Base-by-base conservation (phyloP, 2,113 vertebrate genomes). In the Leptobrachium ailaonicum region DNA sequence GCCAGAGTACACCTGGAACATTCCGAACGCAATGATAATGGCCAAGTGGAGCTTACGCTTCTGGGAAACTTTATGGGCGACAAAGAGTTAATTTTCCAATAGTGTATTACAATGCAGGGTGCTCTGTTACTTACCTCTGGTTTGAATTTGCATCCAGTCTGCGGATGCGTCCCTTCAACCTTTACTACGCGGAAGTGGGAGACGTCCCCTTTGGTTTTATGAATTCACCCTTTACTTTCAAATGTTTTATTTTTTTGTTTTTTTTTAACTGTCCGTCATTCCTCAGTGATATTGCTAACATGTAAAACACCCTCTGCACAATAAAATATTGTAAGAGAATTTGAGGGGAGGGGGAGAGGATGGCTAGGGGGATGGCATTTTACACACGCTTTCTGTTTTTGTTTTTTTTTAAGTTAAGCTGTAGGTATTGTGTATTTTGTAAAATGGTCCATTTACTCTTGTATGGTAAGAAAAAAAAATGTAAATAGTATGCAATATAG, bases 401-500 rank as follows among this genome's bases (percentile, higher is more conserved):
- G 45, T 60, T 60, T 60, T 60, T 60, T 60, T 82, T 82, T 84
- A 84, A 75, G 40, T 83, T 86, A 85, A 90, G 87, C 89, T 87
- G 87, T 89, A 88, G 89, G 82, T 87, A 82, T 87, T 86, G 85
- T 90, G 86, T 87, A 85, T 87, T 88, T 88, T 81, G 79, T 80
- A 77, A 77, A 87, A 85, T 87, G 86, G 90, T 89, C 85, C 85
- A 84, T 88, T 90, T 87, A 85, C 87, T 70, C 0, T 84, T 88
- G 84, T 88, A 88, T 87, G 88, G 88, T 80, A 66, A 50, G 4
- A 50, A 50, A 50, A 50, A 50, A 50, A 89, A 89, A 86, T 90
- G 88, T 90, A 84, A 85, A 89, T 86, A 90, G 83, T 87, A 87
- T 84, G 85, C 88, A 88, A 86, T 83, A 87, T 82, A 86, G 83